Conservation (phyloP, 1,140 invertebrate species). For the Danaus melanippus region DNA sequence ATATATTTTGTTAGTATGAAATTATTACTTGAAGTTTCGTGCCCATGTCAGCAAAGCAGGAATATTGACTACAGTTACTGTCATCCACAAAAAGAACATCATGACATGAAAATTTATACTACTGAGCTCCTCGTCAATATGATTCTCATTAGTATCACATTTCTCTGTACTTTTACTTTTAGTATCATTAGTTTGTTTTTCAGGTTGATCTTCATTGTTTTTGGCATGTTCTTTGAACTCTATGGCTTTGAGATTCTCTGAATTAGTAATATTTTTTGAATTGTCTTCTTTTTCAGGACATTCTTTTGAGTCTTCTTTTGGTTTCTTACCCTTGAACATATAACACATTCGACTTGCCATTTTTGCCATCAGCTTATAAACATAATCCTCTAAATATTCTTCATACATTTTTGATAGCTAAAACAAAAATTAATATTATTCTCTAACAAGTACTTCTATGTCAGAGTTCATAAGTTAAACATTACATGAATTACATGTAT, state of each 20-base stretch:
- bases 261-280: background rate
- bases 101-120: conserved; percentile 75
- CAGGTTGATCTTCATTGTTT: conserved; percentile 1
- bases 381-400: conserved; percentile 80
- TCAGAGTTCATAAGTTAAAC: no score
- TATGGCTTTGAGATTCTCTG: conserved; percentile 9
- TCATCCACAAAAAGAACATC: conserved; percentile 73
- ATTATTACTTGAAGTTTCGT: conserved; percentile 73
- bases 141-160: conserved; percentile 17
- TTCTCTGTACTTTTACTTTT: conserved; percentile 16
- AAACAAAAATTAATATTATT: conserved; percentile 36
- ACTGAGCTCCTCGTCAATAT: conserved; percentile 48
- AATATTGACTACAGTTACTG: conserved; percentile 71
- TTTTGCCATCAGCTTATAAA: conserved; percentile 71
- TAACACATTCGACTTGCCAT: conserved; percentile 53
- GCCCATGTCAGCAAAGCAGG: conserved; percentile 76
- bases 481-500: no score
- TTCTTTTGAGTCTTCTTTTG: conserved; percentile 11
- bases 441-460: no score
- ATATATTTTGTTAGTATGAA: background rate
- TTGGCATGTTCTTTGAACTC: background rate
- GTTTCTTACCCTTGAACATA: conserved; percentile 36
- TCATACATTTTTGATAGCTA: conserved; percentile 81
- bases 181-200: conserved; percentile 9
- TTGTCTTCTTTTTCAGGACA: conserved; percentile 12